Base-by-base conservation (phyloP, 2,113 vertebrate genomes). In the Agapornis roseicollis region DNA sequence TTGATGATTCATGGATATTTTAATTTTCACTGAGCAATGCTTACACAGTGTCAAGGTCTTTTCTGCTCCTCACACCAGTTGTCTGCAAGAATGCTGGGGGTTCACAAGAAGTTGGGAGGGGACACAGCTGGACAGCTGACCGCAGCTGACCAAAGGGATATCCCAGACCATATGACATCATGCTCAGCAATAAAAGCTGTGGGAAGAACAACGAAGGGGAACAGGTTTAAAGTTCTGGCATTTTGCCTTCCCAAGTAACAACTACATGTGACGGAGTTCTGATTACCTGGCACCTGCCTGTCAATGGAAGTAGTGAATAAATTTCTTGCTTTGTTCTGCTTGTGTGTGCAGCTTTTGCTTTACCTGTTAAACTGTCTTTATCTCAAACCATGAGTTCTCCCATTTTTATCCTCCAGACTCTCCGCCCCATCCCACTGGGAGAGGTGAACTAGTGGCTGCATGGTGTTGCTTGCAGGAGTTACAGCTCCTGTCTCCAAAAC, bases 41-140 rank as follows among this genome's bases (percentile, higher is more conserved):
- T 47, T 49, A 33, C 18, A 11, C 18, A 44, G 6, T 27, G 11
- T 33, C 31, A 65, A 50, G 18, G 23, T 58, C 33, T n/a, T 77
- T 64, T 50, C 42, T 56, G 31, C 24, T 49, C 9, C 17, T 56
- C 31, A 24, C 3, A 7, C 35, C 7, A 37, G 17, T 17, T 28
- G 49, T 18, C 16, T 42, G 37, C 1, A 5, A 71, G 31, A 31
- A 27, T 7, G 19, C 5, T 61, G 24, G 16, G 3, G 1, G 10
- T 17, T 14, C 2, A 1, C 4, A 13, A 29, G 20, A 18, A 44
- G 12, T 4, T 0, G 0, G 31, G 22, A 44, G 35, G 15, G 7
- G 15, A 23, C 4, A 13, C 11, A 49, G 17, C 1, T 47, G 20
- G 6, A 37, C 8, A 71, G 35, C 24, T 18, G 8, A 63, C 22